phyloP scores from a whole-genome alignment of 2,888 invertebrate species.

The Sepioteuthis lessoniana region DNA sequence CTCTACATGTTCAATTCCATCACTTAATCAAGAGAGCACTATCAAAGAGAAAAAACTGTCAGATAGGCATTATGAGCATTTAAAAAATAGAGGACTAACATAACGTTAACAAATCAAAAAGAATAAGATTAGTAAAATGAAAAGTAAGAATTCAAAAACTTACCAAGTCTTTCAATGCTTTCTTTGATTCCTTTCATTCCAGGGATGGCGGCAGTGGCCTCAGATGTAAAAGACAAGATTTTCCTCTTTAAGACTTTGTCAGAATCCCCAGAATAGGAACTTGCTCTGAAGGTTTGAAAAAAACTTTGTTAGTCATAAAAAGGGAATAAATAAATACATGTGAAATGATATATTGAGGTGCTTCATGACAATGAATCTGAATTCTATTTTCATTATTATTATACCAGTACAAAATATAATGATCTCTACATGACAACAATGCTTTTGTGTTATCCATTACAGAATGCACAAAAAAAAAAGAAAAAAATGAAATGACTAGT shows the following conservation, averaged over 20 bases:
- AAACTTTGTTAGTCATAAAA: background rate
- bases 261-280: conserved; percentile 55
- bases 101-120: too few species aligned
- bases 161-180: conserved; percentile 47
- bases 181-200: conserved; percentile 48
- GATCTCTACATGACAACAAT: background rate
- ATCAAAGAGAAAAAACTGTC: too few species aligned
- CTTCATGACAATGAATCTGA: background rate
- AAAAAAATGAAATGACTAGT: background rate
- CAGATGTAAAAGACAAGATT: conserved; percentile 46
- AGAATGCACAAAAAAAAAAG: background rate
- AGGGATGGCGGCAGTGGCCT: conserved; percentile 45
- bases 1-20: too few species aligned
- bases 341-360: background rate
- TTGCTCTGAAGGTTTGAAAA: conserved; percentile 52
- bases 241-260: conserved; percentile 52
- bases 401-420: background rate
- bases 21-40: too few species aligned
- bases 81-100: too few species aligned
- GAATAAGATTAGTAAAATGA: background rate
- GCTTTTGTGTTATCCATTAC: background rate
- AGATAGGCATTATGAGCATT: too few species aligned
- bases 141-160: background rate
- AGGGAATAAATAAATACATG: background rate
- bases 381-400: background rate